These are phyloP conservation scores for Phocoena phocoena DNA, from an alignment of 2,113 vertebrate genomes.

Conservation along the genomic window DNA sequence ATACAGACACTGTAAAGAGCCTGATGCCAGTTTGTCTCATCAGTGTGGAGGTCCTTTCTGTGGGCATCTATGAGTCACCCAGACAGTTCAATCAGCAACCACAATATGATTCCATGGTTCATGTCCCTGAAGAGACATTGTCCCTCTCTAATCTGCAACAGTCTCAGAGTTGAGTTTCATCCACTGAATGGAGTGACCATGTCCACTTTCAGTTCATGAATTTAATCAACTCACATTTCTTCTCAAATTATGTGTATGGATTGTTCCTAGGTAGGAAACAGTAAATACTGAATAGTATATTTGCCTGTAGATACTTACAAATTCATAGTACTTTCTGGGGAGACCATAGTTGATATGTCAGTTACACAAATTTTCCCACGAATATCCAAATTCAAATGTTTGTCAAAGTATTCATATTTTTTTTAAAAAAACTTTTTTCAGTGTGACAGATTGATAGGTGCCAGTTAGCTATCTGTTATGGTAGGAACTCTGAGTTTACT, in stretches of 20 bases:
- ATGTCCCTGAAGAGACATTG: background rate
- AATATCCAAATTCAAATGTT: conserved; percentile 50
- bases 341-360: background rate
- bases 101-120: background rate
- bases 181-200: background rate
- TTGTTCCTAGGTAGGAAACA: background rate
- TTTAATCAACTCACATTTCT: background rate
- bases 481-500: background rate
- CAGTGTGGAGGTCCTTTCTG: background rate
- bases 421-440: conserved; percentile 28
- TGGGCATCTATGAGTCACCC: background rate
- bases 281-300: conserved; percentile 21
- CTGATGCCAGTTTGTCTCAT: background rate
- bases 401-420: conserved; percentile 53
- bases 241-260: background rate
- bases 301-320: background rate
- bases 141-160: background rate
- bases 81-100: background rate
- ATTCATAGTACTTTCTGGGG: conserved; percentile 23
- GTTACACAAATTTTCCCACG: background rate
- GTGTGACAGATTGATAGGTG: background rate
- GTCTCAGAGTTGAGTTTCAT: background rate
- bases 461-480: fast-evolving
- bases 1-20: background rate
- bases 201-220: background rate